Evolutionary conservation across 2,113 vertebrate genomes (phyloP).

Genomic region (Suncus etruscus): DNA sequence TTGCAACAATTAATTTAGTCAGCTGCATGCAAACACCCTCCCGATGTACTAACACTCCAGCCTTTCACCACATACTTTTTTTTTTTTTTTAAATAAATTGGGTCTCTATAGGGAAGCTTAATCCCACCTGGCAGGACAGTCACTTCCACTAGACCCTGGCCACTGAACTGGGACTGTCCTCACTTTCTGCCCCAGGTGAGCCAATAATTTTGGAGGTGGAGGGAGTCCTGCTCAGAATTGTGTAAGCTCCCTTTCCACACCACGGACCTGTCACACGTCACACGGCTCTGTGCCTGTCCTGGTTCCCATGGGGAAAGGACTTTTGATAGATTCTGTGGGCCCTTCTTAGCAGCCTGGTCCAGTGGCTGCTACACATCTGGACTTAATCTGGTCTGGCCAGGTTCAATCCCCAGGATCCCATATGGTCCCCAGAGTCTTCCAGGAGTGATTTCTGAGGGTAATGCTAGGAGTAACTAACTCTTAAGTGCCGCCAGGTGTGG

Average conservation of each 20-base stretch:
- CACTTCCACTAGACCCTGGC: neutral
- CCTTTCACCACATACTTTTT: too few species aligned
- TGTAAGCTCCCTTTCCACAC: neutral
- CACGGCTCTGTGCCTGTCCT: neutral
- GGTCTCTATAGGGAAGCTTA: neutral
- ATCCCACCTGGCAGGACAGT: neutral
- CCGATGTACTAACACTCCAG: too few species aligned
- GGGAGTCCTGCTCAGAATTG: neutral
- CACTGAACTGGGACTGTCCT: neutral
- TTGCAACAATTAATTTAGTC: too few species aligned
- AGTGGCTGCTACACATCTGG: neutral
- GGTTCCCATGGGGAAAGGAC: neutral
- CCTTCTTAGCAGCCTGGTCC: neutral
- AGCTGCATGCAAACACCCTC: too few species aligned
- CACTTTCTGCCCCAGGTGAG: neutral
- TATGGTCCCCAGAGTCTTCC: too few species aligned
- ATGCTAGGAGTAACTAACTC: too few species aligned
- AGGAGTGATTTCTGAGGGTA: too few species aligned
- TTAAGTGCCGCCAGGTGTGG: too few species aligned
- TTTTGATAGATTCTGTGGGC: neutral
- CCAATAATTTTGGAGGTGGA: neutral
- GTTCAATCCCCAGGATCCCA: too few species aligned
- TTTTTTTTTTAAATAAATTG: neutral
- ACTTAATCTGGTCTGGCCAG: neutral
- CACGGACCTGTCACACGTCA: neutral